Conservation (phyloP, 2,797 vertebrate genomes). For the Tangara arthus region DNA sequence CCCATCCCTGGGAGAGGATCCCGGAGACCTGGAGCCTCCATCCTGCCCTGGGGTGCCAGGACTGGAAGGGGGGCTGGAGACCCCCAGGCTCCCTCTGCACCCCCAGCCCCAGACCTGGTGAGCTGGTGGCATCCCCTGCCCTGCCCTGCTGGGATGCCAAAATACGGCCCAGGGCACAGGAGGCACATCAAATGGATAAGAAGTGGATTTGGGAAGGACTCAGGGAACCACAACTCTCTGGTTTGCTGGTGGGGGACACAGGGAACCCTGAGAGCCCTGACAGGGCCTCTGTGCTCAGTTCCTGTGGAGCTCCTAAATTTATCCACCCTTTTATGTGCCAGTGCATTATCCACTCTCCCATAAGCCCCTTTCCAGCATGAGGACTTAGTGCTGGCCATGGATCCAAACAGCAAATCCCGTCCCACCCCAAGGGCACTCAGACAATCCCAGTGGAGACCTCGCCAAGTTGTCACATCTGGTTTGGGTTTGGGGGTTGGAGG, state of each 20-base stretch:
- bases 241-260: not conserved
- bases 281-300: not conserved
- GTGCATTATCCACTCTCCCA: not conserved
- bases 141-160: not conserved
- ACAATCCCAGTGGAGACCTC: not conserved
- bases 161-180: not conserved
- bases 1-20: not conserved
- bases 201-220: not conserved
- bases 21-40: not conserved
- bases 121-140: not conserved
- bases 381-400: not conserved
- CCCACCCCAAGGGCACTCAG: not conserved
- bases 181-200: too few relatives aligned
- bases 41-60: not conserved
- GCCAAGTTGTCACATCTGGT: not conserved
- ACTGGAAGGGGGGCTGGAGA: not conserved
- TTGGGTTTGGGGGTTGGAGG: not conserved
- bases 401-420: not conserved
- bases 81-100: not conserved
- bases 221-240: fast-evolving
- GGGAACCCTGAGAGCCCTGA: not conserved
- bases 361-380: not conserved
- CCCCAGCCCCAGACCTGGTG: not conserved
- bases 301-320: not conserved
- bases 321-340: not conserved